A percentile compares a stretch with the other conserved stretches of the same genome.
These are phyloP conservation scores for Diadromus collaris DNA, from an alignment of 2,888 invertebrate species.

Conservation along the genomic window DNA sequence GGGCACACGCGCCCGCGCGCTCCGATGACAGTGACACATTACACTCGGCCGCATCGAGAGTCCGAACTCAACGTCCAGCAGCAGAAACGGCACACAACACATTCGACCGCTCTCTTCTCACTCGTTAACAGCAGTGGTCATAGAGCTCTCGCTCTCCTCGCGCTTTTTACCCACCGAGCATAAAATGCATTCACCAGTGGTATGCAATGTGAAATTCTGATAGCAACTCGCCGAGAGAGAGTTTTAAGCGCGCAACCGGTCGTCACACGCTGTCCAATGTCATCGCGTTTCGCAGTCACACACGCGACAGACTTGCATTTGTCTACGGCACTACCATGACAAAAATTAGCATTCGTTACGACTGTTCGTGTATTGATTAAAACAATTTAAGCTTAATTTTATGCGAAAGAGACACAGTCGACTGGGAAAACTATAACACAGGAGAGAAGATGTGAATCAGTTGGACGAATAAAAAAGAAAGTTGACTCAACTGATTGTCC, in stretches of 20 bases:
- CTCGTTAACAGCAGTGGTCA: conserved; percentile 9
- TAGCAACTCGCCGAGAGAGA: conserved; percentile 19
- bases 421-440: not conserved
- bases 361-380: not conserved
- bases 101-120: not conserved
- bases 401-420: not conserved
- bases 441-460: not conserved
- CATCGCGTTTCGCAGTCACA: conserved; percentile 56
- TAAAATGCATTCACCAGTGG: conserved; percentile 22
- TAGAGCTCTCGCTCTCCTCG: conserved; percentile 19
- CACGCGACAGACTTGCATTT: not conserved
- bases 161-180: conserved; percentile 15
- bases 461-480: not conserved
- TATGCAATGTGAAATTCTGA: not conserved
- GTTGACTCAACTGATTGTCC: too few relatives aligned
- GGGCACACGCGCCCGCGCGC: conserved; percentile 61
- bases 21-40: conserved; percentile 78
- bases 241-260: conserved; percentile 72
- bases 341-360: not conserved
- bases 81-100: not conserved
- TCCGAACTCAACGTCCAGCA: conserved; percentile 12
- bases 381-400: not conserved
- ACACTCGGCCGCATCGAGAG: conserved; percentile 55
- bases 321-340: not conserved
- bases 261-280: conserved; percentile 73